Base-by-base conservation (phyloP, 1,140 invertebrate species). In the Mya arenaria region DNA sequence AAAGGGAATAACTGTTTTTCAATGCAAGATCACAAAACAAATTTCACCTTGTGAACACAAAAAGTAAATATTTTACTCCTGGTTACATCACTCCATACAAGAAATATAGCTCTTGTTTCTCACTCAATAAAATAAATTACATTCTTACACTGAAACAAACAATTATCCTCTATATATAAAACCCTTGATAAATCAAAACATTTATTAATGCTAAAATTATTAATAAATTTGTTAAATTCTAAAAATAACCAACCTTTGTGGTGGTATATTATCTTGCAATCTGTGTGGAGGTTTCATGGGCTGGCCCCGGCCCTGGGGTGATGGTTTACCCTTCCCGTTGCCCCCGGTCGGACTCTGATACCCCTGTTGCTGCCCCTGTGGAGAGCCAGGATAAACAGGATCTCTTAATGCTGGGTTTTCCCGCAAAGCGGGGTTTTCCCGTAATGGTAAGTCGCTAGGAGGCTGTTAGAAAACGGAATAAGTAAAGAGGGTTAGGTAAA, bases 161-260 rank as follows among this genome's bases (percentile, higher is more conserved):
- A n/a, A n/a, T n/a, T n/a, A n/a, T n/a, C n/a, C n/a, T n/a, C n/a
- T n/a, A n/a, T n/a, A n/a, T n/a, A n/a, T n/a, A n/a, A n/a, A n/a
- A n/a, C n/a, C n/a, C n/a, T n/a, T n/a, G n/a, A n/a, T n/a, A n/a
- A n/a, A n/a, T n/a, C n/a, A n/a, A n/a, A n/a, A n/a, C n/a, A n/a
- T n/a, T n/a, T n/a, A n/a, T n/a, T n/a, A n/a, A n/a, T n/a, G n/a
- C n/a, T n/a, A n/a, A n/a, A n/a, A n/a, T n/a, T n/a, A n/a, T n/a
- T n/a, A n/a, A n/a, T n/a, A n/a, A n/a, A n/a, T n/a, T n/a, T n/a
- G n/a, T n/a, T n/a, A n/a, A n/a, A n/a, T n/a, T n/a, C n/a, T n/a
- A n/a, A n/a, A n/a, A n/a, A n/a, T n/a, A n/a, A 74, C 84, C 80
- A 77, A 90, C 89, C 86, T 80, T 68, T 88, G 85, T 63, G 71